Conservation (phyloP, 2,113 vertebrate species). For the Oceanodroma tethys region DNA sequence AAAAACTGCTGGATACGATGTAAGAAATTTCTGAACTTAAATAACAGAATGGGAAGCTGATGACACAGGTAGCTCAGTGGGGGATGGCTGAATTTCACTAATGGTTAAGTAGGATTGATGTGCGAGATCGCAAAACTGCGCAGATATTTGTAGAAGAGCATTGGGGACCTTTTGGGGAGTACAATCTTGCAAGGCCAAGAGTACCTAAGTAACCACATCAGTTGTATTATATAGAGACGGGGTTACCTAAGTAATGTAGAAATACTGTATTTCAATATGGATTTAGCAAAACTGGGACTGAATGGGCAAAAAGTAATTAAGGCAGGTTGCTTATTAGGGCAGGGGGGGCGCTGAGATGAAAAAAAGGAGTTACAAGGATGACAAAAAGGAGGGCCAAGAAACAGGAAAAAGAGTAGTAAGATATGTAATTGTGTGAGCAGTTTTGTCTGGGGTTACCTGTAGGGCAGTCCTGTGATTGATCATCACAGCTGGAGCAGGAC, state of each 20-base stretch:
- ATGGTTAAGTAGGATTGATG: not conserved
- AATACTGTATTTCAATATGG: not conserved
- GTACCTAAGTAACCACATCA: not conserved
- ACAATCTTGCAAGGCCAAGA: not conserved
- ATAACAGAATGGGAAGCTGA: not conserved
- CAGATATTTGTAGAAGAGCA: not conserved
- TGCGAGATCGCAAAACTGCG: not conserved
- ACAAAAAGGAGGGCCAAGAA: not conserved
- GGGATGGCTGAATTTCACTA: not conserved
- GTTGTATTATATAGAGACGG: not conserved
- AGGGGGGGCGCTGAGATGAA: not conserved
- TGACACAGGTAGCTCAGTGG: not conserved
- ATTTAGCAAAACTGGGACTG: not conserved
- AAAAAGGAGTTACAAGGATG: not conserved
- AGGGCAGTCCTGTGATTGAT: not conserved
- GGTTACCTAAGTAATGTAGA: not conserved
- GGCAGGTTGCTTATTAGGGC: not conserved
- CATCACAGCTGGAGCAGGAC: not conserved
- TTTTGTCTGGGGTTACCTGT: not conserved
- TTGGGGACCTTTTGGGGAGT: not conserved
- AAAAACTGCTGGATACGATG: not conserved
- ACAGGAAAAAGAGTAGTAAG: not conserved
- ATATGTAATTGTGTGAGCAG: not conserved
- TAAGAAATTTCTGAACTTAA: not conserved
- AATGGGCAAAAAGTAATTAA: not conserved